Evolutionary conservation across 2,888 invertebrate species (phyloP).

Genomic region (Heliconius cydno): DNA sequence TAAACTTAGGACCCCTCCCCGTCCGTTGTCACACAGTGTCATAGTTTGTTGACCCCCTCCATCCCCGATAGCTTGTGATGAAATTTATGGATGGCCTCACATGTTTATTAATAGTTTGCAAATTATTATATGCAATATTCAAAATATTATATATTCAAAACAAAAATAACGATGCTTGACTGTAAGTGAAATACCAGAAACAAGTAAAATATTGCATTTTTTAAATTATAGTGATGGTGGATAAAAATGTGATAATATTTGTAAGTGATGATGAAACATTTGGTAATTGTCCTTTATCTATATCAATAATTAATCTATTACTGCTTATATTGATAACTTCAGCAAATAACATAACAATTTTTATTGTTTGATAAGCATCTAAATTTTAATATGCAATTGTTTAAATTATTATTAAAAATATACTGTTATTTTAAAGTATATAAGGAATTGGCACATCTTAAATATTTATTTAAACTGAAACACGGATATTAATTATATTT

Average conservation of each 20-base stretch:
- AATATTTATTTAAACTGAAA: slow-evolving; percentile 24
- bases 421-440: not conserved
- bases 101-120: not conserved
- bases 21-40: not conserved
- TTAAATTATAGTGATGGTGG: slow-evolving; percentile 42
- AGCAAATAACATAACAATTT: not conserved
- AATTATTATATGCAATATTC: not conserved
- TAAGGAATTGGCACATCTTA: slow-evolving; percentile 30
- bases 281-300: slow-evolving; percentile 8
- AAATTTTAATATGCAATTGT: not conserved
- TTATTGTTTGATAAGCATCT: slow-evolving; percentile 6
- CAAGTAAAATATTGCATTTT: slow-evolving; percentile 40
- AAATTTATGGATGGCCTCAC: not conserved
- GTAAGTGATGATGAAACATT: slow-evolving; percentile 43
- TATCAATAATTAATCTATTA: slow-evolving; percentile 20
- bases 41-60: not conserved
- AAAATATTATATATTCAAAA: not conserved
- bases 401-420: slow-evolving; percentile 4
- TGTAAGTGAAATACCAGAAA: not conserved
- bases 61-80: not conserved
- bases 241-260: slow-evolving; percentile 54
- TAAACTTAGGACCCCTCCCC: too few relatives aligned
- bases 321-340: slow-evolving; percentile 4
- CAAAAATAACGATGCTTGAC: not conserved
- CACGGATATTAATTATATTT: slow-evolving; percentile 37